phyloP scores from a whole-genome alignment of 2,888 invertebrate genomes.

The Odontothrips loti region DNA sequence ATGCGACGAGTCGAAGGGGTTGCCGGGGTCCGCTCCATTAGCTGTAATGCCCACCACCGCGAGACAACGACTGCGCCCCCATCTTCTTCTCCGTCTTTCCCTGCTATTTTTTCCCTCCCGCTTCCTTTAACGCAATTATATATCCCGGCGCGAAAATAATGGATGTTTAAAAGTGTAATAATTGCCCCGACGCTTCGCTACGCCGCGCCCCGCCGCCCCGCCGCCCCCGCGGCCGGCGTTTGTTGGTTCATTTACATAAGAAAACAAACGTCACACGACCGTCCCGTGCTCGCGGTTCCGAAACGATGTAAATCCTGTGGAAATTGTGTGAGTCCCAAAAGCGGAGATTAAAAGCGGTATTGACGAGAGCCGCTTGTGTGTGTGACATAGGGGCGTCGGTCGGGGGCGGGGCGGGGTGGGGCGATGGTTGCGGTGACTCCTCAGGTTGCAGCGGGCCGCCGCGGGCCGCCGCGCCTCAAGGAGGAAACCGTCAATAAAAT shows the following conservation, averaged over 20 bases:
- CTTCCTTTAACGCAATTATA: constrained; percentile 24
- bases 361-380: no score
- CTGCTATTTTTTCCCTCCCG: no score
- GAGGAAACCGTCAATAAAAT: constrained; percentile 9
- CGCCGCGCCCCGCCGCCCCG: neutral
- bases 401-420: no score
- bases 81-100: neutral
- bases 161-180: constrained; percentile 9
- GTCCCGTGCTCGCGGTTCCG: no score
- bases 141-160: neutral
- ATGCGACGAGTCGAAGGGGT: neutral
- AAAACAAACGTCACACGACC: no score
- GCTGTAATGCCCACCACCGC: neutral
- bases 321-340: no score
- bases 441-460: neutral
- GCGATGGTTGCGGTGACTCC: neutral
- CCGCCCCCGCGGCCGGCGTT: neutral
- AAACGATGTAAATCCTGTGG: no score
- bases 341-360: no score
- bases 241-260: no score
- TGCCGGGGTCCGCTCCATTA: neutral
- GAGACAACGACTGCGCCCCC: no score
- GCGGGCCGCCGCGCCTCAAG: neutral
- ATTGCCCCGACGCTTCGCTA: no score
- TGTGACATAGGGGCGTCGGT: no score